A percentile compares a stretch with the other conserved stretches of the same genome.
Conservation (phyloP, 1,140 invertebrate species). For the Ruditapes philippinarum region DNA sequence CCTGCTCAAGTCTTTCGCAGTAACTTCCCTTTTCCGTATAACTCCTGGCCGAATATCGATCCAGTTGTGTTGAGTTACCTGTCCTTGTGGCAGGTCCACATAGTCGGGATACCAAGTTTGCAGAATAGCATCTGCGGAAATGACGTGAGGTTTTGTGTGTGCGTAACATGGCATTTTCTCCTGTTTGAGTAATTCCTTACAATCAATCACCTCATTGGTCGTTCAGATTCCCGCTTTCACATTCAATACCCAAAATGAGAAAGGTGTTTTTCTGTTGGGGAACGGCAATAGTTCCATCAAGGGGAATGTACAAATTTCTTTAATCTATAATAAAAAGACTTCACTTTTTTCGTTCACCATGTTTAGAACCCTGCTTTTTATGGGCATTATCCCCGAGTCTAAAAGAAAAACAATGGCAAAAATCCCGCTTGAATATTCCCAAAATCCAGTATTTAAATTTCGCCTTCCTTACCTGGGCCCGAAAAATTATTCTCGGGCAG, state of each 20-base stretch:
- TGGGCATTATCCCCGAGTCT: constrained; percentile 9
- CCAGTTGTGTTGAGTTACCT: constrained; percentile 29
- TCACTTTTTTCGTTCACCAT: constrained; percentile 47
- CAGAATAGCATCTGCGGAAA: constrained; percentile 37
- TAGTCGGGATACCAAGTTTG: constrained; percentile 56
- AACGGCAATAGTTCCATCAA: constrained; percentile 53
- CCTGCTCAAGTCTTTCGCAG: constrained; percentile 50
- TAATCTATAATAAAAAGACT: too few relatives aligned
- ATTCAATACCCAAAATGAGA: constrained; percentile 48
- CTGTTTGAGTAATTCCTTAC: constrained; percentile 57
- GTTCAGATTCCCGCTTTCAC: background rate
- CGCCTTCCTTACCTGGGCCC: background rate
- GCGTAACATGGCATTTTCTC: constrained; percentile 58
- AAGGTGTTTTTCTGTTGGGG: constrained; percentile 54
- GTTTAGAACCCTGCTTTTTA: constrained; percentile 44
- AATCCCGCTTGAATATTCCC: constrained; percentile 54
- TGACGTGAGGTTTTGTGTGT: constrained; percentile 16
- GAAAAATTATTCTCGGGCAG: constrained; percentile 26
- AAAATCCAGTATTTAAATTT: constrained; percentile 33
- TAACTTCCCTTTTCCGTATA: constrained; percentile 39
- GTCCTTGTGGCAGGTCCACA: background rate
- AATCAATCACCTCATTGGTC: background rate
- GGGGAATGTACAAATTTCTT: too few relatives aligned
- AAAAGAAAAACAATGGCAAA: constrained; percentile 50
- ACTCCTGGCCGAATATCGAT: constrained; percentile 23